A percentile compares a stretch with the other conserved stretches of the same genome.
Conservation (phyloP, 1,140 invertebrate genomes). For the Trachymyrmex septentrionalis region DNA sequence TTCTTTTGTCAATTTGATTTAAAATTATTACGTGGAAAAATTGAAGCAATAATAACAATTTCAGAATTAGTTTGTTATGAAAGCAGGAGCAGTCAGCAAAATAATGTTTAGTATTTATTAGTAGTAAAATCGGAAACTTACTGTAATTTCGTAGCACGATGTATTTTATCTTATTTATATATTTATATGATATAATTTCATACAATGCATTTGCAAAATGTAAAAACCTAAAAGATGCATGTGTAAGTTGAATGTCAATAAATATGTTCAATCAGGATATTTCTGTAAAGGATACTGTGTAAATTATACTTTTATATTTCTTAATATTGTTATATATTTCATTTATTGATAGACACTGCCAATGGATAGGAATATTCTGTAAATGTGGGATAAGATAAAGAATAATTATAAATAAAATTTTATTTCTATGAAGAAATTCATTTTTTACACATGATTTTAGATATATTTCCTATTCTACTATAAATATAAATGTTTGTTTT, state of each 20-base stretch:
- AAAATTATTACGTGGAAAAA: conserved; percentile 23
- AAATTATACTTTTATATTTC: neutral
- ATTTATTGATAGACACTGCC: neutral
- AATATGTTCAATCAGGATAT: neutral
- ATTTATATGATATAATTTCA: conserved; percentile 23
- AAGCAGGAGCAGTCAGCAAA: conserved; percentile 44
- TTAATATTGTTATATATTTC: neutral
- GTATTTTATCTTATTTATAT: conserved; percentile 30
- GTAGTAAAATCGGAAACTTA: conserved; percentile 42
- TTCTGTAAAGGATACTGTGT: neutral
- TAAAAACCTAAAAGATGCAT: neutral
- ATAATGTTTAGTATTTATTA: conserved; percentile 24
- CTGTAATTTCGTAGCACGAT: conserved; percentile 39
- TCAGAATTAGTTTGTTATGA: conserved; percentile 29
- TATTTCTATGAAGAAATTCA: conserved; percentile 6
- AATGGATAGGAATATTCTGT: neutral
- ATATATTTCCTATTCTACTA: conserved; percentile 29
- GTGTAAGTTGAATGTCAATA: neutral
- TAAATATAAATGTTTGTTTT: conserved; percentile 27
- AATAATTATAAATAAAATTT: conserved; percentile 37
- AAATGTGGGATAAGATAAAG: conserved; percentile 21
- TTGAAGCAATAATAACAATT: neutral
- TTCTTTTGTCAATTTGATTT: conserved; percentile 4
- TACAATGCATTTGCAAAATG: neutral
- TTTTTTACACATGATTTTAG: conserved; percentile 16